Base-by-base conservation (phyloP, 2,888 invertebrate genomes). In the Chymomyza fuscimana region DNA sequence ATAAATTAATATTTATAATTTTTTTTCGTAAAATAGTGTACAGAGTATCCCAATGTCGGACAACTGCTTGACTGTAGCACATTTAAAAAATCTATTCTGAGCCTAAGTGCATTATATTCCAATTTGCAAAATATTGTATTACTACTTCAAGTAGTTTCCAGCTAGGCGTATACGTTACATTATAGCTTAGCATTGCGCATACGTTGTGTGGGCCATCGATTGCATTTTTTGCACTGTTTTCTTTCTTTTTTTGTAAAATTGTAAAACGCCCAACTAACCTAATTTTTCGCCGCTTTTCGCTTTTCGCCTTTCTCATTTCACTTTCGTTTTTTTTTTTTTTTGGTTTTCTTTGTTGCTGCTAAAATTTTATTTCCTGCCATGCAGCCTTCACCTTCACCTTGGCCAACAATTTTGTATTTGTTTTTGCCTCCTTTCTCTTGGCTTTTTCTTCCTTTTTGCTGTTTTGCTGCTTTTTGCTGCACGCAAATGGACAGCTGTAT, bases 191-290 rank as follows among this genome's bases (percentile, higher is more conserved):
- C 51, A 66, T 63, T 63, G 19, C 12, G 22, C 29, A 65, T 68
- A 40, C 52, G 52, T 19, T 10, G 63, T 65, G 40, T 51, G 36
- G 16, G 4, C 22, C 71, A 76, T 86, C 74, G 81, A 73, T 80
- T 32, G 32, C 5, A 32, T 7, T 74, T 73, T 70, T 19, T 51
- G 25, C n/a, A 9, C 16, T 22, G 12, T 50, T 36, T 52, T 40
- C 25, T 25, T 25, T 3, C 25, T 60, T 50, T 7, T 7, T 60
- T 5, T 52, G 40, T 29, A 40, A 51, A 15, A 32, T 60, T 36
- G 60, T 36, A 5, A 32, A 51, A 51, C 59, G 68, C 54, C 69
- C 81, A 72, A 83, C 77, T 84, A 81, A 74, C 78, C 73, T 58
- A 84, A 76, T 84, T 84, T 69, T 22, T 63, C 61, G 63, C 54